Percentiles rank a stretch among this genome's conserved stretches.
phyloP scores from a whole-genome alignment of 1,140 invertebrate genomes.

The Hyphantria cunea region DNA sequence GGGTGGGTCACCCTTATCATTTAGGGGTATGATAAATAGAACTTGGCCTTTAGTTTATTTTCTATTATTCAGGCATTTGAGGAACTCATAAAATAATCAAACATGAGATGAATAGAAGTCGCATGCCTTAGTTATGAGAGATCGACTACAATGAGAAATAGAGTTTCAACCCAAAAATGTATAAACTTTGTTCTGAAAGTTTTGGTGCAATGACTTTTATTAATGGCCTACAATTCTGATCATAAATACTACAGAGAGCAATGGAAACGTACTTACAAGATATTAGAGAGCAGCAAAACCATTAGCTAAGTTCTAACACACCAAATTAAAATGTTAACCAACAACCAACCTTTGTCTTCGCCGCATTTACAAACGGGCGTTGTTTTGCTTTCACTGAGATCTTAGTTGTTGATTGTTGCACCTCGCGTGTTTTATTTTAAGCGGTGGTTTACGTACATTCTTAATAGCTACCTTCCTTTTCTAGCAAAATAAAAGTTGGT shows the following conservation, averaged over 20 bases:
- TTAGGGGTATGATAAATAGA: no score
- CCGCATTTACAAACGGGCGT: slow-evolving; percentile 42
- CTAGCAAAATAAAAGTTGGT: slow-evolving; percentile 12
- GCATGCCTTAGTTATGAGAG: no score
- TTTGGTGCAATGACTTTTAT: not conserved
- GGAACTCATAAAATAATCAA: no score
- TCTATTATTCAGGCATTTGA: no score
- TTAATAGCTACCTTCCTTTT: slow-evolving; percentile 14
- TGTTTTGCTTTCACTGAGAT: slow-evolving; percentile 39
- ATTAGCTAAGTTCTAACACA: slow-evolving; percentile 51
- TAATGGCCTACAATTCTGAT: no score
- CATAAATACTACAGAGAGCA: slow-evolving; percentile 33
- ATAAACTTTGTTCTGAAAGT: no score
- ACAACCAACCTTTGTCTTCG: slow-evolving; percentile 52
- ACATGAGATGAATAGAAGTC: no score
- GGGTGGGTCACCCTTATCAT: no score
- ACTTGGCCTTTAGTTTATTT: no score
- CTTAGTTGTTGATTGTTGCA: slow-evolving; percentile 33
- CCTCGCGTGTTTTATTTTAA: slow-evolving; percentile 36
- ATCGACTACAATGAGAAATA: no score
- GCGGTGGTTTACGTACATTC: slow-evolving; percentile 18
- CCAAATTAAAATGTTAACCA: slow-evolving; percentile 66
- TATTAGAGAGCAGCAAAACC: slow-evolving; percentile 45
- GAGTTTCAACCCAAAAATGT: not conserved
- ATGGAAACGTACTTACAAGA: slow-evolving; percentile 50